Percentiles rank a stretch among this genome's conserved stretches.
These are phyloP conservation scores for Capromys pilorides DNA, from an alignment of 2,797 vertebrate species.

Conservation along the genomic window DNA sequence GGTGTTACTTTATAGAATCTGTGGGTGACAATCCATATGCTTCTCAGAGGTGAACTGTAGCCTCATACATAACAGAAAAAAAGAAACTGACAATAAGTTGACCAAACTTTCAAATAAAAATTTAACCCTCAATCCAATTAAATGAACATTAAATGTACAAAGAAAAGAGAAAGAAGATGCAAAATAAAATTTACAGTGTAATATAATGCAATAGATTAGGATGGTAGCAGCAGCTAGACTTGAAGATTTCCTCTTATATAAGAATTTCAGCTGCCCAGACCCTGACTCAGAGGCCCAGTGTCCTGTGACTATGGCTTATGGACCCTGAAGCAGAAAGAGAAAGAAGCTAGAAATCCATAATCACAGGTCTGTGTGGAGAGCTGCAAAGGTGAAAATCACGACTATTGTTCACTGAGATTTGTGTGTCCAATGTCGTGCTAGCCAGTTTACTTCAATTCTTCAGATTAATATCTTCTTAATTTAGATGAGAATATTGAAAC, in stretches of 20 bases:
- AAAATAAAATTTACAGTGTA: neutral
- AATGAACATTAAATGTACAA: conserved; percentile 38
- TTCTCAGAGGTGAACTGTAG: neutral
- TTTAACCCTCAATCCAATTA: neutral
- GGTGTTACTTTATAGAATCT: conserved; percentile 4
- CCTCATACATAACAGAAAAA: neutral
- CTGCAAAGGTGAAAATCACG: neutral
- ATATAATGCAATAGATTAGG: conserved; percentile 12
- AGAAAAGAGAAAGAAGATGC: neutral
- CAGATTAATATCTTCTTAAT: neutral
- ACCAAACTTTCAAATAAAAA: neutral
- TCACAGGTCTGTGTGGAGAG: neutral
- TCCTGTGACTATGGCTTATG: neutral
- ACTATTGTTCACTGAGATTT: neutral
- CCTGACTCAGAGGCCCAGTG: neutral
- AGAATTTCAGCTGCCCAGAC: neutral
- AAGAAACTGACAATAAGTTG: conserved; percentile 42
- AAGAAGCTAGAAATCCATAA: neutral
- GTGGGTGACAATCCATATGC: neutral
- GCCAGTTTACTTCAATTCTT: neutral
- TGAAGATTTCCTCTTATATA: neutral
- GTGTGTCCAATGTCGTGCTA: neutral
- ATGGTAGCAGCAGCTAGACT: neutral
- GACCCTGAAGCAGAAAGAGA: neutral
- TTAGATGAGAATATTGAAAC: conserved; percentile 41